Evolutionary conservation across 2,797 vertebrate genomes (phyloP).

Genomic region (Euphonia xanthogaster): DNA sequence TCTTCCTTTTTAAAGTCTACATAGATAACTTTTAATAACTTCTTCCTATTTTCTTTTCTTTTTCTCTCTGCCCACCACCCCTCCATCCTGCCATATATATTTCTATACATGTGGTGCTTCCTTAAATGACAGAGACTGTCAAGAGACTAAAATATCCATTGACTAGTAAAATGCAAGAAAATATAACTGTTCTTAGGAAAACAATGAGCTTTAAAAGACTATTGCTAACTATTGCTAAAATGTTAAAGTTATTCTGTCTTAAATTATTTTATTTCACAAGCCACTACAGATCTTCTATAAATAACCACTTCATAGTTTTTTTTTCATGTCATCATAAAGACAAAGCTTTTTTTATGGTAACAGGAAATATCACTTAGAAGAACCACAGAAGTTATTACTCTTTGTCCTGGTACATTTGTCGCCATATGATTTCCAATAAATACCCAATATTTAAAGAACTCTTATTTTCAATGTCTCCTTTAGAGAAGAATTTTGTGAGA

Average conservation of each 20-base stretch:
- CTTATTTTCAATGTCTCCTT: not conserved
- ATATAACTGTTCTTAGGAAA: not conserved
- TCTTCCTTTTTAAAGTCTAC: not conserved
- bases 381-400: not conserved
- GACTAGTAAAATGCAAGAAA: not conserved
- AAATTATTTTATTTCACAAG: not conserved
- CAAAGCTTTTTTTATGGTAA: not conserved
- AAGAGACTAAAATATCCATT: not conserved
- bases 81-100: not conserved
- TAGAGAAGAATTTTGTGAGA: not conserved
- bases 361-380: not conserved
- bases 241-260: not conserved
- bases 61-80: rapidly evolving
- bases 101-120: not conserved
- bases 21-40: not conserved
- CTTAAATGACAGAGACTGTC: not conserved
- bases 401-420: not conserved
- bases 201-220: not conserved
- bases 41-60: not conserved
- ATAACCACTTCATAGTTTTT: not conserved
- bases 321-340: not conserved
- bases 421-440: not conserved
- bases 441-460: not conserved
- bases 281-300: not conserved
- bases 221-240: not conserved